Evolutionary conservation across 1,140 invertebrate genomes (phyloP).

Genomic region (Prorops nasuta): DNA sequence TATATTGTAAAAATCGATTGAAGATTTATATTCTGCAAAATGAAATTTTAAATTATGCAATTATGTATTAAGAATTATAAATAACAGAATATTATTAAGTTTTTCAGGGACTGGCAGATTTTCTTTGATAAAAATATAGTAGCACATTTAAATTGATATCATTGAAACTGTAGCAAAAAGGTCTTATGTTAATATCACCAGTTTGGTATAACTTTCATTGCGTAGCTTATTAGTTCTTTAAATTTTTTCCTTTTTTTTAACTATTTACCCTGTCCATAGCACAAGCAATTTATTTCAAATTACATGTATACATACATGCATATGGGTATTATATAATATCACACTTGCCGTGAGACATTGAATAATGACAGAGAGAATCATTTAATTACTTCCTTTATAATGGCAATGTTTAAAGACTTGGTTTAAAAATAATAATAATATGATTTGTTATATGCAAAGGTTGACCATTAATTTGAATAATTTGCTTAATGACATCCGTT

Average conservation of each 20-base stretch:
- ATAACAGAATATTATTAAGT: background rate
- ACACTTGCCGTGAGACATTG: no score
- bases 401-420: no score
- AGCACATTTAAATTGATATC: background rate
- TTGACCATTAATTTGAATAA: no score
- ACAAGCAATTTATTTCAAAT: slow-evolving; percentile 39
- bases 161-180: background rate
- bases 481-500: no score
- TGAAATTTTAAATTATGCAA: slow-evolving; percentile 4
- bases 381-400: no score
- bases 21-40: slow-evolving; percentile 1
- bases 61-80: slow-evolving; percentile 4
- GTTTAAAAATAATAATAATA: no score
- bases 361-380: no score
- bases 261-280: slow-evolving; percentile 48
- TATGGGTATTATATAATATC: background rate
- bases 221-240: background rate
- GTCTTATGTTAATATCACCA: background rate
- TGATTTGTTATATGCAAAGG: no score
- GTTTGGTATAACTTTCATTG: background rate
- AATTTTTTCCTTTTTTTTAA: slow-evolving; percentile 17
- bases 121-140: no score
- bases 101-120: background rate
- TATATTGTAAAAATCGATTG: slow-evolving; percentile 8
- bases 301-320: no score